Base-by-base conservation (phyloP, 2,797 vertebrate species). In the Argentina silus region DNA sequence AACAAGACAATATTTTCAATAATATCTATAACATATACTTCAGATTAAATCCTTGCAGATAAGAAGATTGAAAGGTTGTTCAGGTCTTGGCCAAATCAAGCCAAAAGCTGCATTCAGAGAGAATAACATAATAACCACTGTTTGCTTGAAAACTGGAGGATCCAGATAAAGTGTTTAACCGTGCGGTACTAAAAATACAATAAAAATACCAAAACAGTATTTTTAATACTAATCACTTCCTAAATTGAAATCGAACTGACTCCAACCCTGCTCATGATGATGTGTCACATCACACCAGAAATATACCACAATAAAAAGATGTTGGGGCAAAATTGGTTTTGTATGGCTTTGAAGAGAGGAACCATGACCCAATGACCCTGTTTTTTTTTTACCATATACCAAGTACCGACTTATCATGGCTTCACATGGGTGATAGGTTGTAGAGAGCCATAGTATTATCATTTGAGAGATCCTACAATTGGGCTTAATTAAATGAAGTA, bases 1-100 rank as follows among this genome's bases (percentile, higher is more conserved):
- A 36, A 36, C 14, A 55, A 55, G 17, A 1, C 19, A 57, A 43
- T 17, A 8, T 27, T 62, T 55, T 61, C 48, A 51, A 56, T 53
- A 42, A 56, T 47, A 11, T 70, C 15, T 61, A 56, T 53, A 7
- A 19, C 57, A 12, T 47, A 42, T 23, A 7, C 55, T 43, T 17
- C 51, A 51, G 21, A 45, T 57, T 3, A 70, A 70, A 70, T 70
- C 19, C 44, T 48, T 48, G 15, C 3, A 2, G 15, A 48, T 62
- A 62, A 70, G 45, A 62, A 48, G 57, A 70, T 70, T 70, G 57
- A 70, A 70, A 36, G 15, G 69, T 70, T 57, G 44, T 51, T 61
- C 27, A 36, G 23, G 7, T 50, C 56, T 59, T 61, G 69, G 43
- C 9, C 10, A 45, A 27, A 55, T 45, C 42, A 27, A 45, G 50